A percentile compares a stretch with the other conserved stretches of the same genome.
Evolutionary conservation across 2,113 vertebrate species (phyloP).

Genomic region (Gambusia holbrooki): DNA sequence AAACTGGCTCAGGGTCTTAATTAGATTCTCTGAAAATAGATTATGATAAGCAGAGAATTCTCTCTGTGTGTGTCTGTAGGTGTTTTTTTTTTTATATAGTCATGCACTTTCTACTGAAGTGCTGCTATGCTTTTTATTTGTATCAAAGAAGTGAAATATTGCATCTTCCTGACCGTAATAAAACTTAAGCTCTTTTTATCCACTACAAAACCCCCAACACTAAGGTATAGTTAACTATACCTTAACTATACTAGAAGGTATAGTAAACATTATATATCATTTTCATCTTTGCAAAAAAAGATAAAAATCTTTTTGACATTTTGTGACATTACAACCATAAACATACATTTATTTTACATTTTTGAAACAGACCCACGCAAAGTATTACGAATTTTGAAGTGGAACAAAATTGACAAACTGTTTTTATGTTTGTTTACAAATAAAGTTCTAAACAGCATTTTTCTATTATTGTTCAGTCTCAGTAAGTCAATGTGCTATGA

Average conservation of each 20-base stretch:
- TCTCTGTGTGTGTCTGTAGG: not conserved
- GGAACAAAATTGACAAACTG: no score
- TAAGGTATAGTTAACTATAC: no score
- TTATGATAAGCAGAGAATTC: slow-evolving; percentile 8
- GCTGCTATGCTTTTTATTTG: not conserved
- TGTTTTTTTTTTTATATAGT: not conserved
- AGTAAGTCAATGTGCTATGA: no score
- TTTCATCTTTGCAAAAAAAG: not conserved
- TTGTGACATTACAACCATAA: not conserved
- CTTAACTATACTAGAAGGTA: no score
- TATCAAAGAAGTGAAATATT: not conserved
- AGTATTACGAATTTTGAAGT: no score
- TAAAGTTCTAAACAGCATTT: no score
- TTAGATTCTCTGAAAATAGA: slow-evolving; percentile 37
- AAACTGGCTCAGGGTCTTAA: slow-evolving; percentile 31
- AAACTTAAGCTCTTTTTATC: not conserved
- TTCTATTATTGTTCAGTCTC: no score
- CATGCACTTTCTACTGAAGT: not conserved
- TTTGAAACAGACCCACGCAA: no score
- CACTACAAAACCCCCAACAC: not conserved
- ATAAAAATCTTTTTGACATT: not conserved
- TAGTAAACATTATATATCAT: no score
- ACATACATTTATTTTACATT: not conserved
- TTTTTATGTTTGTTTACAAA: no score
- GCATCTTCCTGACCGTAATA: not conserved